These are phyloP conservation scores for Tachuris rubrigastra DNA, from an alignment of 2,113 vertebrate species.

Conservation along the genomic window DNA sequence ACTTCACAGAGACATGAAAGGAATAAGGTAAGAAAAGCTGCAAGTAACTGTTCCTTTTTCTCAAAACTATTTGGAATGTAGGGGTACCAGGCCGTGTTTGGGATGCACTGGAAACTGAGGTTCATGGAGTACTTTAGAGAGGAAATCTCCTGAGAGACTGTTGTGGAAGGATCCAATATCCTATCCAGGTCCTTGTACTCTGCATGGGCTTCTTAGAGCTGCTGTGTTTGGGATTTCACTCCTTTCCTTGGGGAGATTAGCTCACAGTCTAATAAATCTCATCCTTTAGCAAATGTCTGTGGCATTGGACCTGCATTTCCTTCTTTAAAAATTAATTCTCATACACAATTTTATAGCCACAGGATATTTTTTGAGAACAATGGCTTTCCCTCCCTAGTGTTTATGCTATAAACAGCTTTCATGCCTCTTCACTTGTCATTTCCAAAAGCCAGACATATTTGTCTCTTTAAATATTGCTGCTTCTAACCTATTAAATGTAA, in stretches of 20 bases:
- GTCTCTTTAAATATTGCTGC: background rate
- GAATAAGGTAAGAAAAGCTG: slow-evolving; percentile 74
- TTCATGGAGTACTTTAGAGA: background rate
- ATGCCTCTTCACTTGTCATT: background rate
- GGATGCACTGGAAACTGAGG: background rate
- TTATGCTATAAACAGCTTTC: slow-evolving; percentile 15
- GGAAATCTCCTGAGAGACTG: background rate
- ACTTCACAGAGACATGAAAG: slow-evolving; percentile 76
- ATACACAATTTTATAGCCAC: background rate
- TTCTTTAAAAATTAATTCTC: slow-evolving; percentile 46
- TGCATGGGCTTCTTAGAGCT: background rate
- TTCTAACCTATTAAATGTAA: background rate
- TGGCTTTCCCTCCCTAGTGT: background rate
- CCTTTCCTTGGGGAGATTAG: slow-evolving; percentile 42
- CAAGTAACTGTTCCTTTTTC: background rate
- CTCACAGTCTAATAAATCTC: slow-evolving; percentile 46
- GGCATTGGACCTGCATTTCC: background rate
- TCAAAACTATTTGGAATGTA: background rate
- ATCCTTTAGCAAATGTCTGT: slow-evolving; percentile 26
- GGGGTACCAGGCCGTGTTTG: background rate
- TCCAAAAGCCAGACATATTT: background rate
- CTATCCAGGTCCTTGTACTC: background rate
- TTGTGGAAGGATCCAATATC: background rate
- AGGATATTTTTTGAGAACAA: slow-evolving; percentile 9
- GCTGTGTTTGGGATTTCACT: background rate